Conservation (phyloP, 1,140 invertebrate species). For the Belonocnema kinseyi region DNA sequence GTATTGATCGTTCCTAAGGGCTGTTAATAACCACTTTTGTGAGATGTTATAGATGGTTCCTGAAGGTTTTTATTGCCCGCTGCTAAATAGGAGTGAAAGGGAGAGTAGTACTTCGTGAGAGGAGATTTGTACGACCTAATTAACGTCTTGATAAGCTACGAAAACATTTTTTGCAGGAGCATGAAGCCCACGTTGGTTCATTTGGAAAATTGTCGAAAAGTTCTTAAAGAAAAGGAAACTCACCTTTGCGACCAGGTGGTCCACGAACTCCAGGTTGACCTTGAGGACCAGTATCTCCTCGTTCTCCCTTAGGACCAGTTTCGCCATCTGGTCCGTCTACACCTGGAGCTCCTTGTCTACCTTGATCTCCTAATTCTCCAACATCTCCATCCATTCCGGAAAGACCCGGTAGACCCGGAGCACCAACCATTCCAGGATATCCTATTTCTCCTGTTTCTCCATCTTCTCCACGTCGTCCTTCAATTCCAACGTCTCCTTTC, state of each 20-base stretch:
- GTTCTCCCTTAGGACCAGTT: slow-evolving; percentile 78
- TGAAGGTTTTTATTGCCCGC: too few relatives aligned
- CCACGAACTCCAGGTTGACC: slow-evolving; percentile 76
- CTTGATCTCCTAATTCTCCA: slow-evolving; percentile 66
- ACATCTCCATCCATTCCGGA: slow-evolving; percentile 76
- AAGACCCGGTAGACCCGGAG: slow-evolving; percentile 72
- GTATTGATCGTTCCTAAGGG: too few relatives aligned
- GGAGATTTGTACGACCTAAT: too few relatives aligned
- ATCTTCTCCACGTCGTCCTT: slow-evolving; percentile 77
- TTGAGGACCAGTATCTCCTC: slow-evolving; percentile 74
- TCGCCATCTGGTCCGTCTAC: slow-evolving; percentile 72
- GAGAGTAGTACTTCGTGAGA: too few relatives aligned
- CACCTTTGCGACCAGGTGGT: slow-evolving; percentile 69
- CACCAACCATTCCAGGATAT: slow-evolving; percentile 73
- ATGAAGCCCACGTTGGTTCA: too few relatives aligned
- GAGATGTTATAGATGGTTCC: too few relatives aligned
- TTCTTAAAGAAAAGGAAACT: background rate
- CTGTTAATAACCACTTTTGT: too few relatives aligned
- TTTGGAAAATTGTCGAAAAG: too few relatives aligned
- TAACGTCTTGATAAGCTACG: too few relatives aligned
- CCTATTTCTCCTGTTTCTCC: slow-evolving; percentile 77
- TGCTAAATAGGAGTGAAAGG: too few relatives aligned
- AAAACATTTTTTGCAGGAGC: too few relatives aligned
- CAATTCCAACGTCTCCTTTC: slow-evolving; percentile 76
- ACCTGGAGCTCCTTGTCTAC: slow-evolving; percentile 74